Conservation (phyloP, 2,113 vertebrate genomes). For the Mungos mungo region DNA sequence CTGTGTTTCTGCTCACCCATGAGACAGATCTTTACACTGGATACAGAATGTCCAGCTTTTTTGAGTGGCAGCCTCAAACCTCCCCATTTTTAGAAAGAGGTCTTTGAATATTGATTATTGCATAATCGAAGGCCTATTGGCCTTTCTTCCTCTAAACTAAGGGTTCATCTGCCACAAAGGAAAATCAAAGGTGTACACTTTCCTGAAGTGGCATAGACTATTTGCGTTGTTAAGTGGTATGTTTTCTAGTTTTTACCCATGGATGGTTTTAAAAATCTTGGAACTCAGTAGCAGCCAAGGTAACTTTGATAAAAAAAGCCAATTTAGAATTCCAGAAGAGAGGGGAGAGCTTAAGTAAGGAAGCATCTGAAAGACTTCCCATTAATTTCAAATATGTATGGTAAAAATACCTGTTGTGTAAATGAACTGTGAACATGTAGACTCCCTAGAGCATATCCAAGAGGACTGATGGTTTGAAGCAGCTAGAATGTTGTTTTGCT, state of each 20-base stretch:
- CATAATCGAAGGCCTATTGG: not conserved
- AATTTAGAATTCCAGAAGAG: conserved; percentile 39
- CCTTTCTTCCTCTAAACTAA: not conserved
- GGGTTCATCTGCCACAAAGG: not conserved
- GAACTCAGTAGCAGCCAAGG: not conserved
- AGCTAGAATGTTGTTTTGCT: conserved; percentile 2
- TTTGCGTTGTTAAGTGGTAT: not conserved
- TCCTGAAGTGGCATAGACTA: not conserved
- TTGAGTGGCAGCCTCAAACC: not conserved
- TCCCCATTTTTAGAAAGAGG: not conserved
- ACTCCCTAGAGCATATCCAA: not conserved
- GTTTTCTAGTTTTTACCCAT: not conserved
- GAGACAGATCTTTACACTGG: not conserved
- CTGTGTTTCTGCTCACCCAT: not conserved
- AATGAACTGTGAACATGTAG: not conserved
- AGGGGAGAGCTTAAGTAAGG: not conserved
- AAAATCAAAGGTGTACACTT: not conserved
- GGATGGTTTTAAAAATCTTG: not conserved
- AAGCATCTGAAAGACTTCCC: not conserved
- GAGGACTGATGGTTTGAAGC: not conserved
- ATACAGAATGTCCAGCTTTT: not conserved
- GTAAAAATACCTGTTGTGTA: not conserved
- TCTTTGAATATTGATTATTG: not conserved
- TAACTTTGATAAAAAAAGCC: conserved; percentile 47
- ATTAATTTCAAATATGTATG: conserved; percentile 44